Evolutionary conservation across 2,113 vertebrate genomes (phyloP).

Genomic region (Trochalopteron elliotii): DNA sequence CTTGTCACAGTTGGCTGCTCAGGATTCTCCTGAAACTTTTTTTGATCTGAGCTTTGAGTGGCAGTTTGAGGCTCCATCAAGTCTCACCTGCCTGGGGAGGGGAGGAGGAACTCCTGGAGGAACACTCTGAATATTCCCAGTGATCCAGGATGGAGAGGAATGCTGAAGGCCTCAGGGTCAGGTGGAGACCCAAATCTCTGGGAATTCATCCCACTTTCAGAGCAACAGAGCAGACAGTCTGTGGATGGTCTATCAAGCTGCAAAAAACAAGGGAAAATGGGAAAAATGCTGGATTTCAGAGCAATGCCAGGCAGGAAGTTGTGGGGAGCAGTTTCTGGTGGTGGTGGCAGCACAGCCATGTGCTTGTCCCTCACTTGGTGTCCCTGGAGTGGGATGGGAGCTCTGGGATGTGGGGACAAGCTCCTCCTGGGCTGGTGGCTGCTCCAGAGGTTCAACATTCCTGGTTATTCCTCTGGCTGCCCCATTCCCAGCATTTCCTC

Average conservation of each 20-base stretch:
- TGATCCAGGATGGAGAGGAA: background rate
- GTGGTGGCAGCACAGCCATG: background rate
- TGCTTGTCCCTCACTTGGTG: background rate
- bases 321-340: background rate
- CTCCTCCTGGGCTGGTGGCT: background rate
- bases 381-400: background rate
- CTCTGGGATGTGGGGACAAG: background rate
- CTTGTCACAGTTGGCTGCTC: background rate
- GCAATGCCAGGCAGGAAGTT: fast-evolving
- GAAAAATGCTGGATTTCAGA: background rate
- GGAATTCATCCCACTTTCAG: background rate
- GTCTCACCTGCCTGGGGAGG: background rate
- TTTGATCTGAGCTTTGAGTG: background rate
- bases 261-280: too few relatives aligned
- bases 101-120: background rate
- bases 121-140: background rate
- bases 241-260: too few relatives aligned
- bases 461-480: background rate
- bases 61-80: background rate
- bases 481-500: background rate
- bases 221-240: too few relatives aligned
- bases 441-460: background rate
- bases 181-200: background rate
- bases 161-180: fast-evolving
- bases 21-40: background rate